Base-by-base conservation (phyloP, 2,888 invertebrate genomes). In the Timema podura region DNA sequence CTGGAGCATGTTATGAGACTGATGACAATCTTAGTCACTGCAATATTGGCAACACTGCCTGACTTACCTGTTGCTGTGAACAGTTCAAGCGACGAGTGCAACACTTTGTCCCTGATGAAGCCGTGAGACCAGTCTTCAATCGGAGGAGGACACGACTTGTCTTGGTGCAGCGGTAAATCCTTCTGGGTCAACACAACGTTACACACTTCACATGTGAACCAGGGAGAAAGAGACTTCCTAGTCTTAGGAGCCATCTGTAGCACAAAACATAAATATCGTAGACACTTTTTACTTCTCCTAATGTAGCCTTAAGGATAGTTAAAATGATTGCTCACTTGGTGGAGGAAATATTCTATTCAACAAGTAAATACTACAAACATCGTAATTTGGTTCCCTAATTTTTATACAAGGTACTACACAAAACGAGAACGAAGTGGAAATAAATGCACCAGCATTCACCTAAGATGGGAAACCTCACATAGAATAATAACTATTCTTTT, bases 141-240 rank as follows among this genome's bases (percentile, higher is more conserved):
- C 48, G 78, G 73, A 10, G 83, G 82, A 15, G 85, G 84, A 78
- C 91, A 91, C 0, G 74, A 76, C 84, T 82, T 49, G 79, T 77
- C 71, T 82, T 83, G 61, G 74, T 91, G 91, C 73, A 78, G 73
- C 68, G 84, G 83, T 74, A 82, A 80, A 75, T 90, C 89, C 78
- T 87, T 89, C 59, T 84, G 82, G 67, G 84, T 80, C 77, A 90
- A 78, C 73, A 80, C 83, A 65, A 83, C 82, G 6, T 81, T 79
- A 77, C 91, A 91, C 54, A 81, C 82, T 61, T 88, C 88, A 77
- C 91, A 91, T 68, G 85, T 84, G 30, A 85, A 82, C 89, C 89
- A 90, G 7, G 83, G 78, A 3, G 85, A 82, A 72, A 77, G 49
- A 54, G 83, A 84, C 77, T 86, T 88, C 69, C 80, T 81, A 70